These are phyloP conservation scores for Tetramorium parvispinum DNA, from an alignment of 1,140 invertebrate species.

Conservation along the genomic window DNA sequence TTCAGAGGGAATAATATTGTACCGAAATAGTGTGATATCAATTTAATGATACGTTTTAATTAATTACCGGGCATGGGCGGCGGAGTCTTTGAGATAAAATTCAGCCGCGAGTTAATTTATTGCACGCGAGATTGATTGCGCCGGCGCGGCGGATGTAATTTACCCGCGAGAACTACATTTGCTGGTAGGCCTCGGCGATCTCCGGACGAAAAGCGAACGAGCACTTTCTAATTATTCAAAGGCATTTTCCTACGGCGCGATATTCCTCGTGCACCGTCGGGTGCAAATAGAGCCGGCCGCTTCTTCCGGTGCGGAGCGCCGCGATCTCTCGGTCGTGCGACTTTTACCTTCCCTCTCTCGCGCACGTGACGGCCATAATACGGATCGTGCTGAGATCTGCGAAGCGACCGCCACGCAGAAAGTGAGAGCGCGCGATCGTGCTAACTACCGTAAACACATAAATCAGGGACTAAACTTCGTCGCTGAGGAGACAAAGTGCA, in stretches of 20 bases:
- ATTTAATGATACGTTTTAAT: background rate
- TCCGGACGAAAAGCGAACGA: constrained; percentile 32
- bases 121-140: background rate
- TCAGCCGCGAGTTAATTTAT: background rate
- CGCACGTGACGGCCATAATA: constrained; percentile 13
- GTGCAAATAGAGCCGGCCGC: constrained; percentile 14
- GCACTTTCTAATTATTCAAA: constrained; percentile 56
- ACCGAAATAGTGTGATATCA: background rate
- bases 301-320: constrained; percentile 38
- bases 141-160: constrained; percentile 2
- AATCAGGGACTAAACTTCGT: constrained; percentile 34
- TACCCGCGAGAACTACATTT: constrained; percentile 1
- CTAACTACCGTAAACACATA: constrained; percentile 44
- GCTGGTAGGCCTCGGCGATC: background rate
- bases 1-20: background rate
- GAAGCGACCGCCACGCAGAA: constrained; percentile 32
- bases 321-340: constrained; percentile 21
- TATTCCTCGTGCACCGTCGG: background rate
- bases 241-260: constrained; percentile 42
- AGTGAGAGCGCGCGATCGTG: constrained; percentile 36
- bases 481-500: constrained; percentile 15
- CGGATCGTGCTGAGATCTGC: constrained; percentile 30
- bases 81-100: background rate
- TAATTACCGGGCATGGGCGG: background rate
- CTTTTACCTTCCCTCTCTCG: constrained; percentile 53